A percentile compares a stretch with the other conserved stretches of the same genome.
These are phyloP conservation scores for Lucilia cuprina DNA, from an alignment of 1,140 invertebrate genomes.

Conservation along the genomic window DNA sequence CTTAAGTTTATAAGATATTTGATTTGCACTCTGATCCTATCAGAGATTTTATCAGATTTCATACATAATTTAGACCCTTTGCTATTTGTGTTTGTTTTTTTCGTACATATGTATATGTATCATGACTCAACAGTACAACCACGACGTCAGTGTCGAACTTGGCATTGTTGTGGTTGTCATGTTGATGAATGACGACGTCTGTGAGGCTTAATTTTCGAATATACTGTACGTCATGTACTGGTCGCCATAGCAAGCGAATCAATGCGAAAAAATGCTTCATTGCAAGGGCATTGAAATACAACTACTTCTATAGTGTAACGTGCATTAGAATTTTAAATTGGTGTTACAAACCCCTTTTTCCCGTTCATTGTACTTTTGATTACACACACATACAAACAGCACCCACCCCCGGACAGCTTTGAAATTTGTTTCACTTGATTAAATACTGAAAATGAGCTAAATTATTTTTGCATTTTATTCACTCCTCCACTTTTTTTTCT, in stretches of 20 bases:
- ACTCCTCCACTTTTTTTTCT: background rate
- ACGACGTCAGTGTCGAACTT: background rate
- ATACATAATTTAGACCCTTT: background rate
- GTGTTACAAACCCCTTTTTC: background rate
- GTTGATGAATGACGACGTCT: background rate
- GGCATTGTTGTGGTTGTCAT: slow-evolving; percentile 10
- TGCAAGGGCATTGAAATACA: no score
- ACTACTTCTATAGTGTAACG: no score
- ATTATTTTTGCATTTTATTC: background rate
- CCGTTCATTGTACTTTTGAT: background rate
- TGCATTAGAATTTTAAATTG: no score
- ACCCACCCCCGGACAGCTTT: background rate
- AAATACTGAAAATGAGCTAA: background rate
- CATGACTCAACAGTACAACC: background rate
- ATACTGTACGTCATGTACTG: background rate
- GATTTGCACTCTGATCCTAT: background rate
- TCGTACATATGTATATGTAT: background rate
- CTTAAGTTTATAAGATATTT: background rate
- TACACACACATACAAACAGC: background rate
- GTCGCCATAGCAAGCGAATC: background rate
- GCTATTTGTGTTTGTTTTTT: background rate
- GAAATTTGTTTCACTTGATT: slow-evolving; percentile 4
- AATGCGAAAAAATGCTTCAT: background rate
- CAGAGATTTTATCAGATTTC: background rate
- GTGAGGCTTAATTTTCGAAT: background rate